Evolutionary conservation across 2,888 invertebrate genomes (phyloP).

Genomic region (Brenthis hecate): DNA sequence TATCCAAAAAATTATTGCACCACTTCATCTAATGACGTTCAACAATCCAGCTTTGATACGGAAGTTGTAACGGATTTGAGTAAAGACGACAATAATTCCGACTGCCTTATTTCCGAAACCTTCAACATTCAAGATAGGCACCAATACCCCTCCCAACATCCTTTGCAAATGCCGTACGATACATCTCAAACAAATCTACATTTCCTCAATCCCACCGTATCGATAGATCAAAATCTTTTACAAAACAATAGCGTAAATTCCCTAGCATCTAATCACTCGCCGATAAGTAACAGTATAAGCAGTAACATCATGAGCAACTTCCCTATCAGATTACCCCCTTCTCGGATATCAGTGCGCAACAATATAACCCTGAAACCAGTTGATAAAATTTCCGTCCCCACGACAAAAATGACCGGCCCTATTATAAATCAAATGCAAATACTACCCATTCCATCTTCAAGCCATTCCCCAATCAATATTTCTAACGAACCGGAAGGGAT

Average conservation of each 20-base stretch:
- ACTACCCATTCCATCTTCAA: slow-evolving; percentile 68
- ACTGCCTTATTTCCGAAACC: slow-evolving; percentile 68
- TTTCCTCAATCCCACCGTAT: slow-evolving; percentile 62
- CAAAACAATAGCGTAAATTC: slow-evolving; percentile 61
- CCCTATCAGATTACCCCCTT: slow-evolving; percentile 63
- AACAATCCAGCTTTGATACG: slow-evolving; percentile 52
- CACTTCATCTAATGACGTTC: slow-evolving; percentile 50
- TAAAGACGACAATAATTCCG: slow-evolving; percentile 71
- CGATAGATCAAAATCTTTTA: slow-evolving; percentile 63
- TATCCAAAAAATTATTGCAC: slow-evolving; percentile 64
- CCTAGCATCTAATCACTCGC: slow-evolving; percentile 59
- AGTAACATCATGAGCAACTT: slow-evolving; percentile 75
- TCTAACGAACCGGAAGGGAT: slow-evolving; percentile 59
- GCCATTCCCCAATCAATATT: slow-evolving; percentile 68
- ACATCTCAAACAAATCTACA: slow-evolving; percentile 61
- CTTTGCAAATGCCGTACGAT: slow-evolving; percentile 61
- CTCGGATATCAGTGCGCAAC: slow-evolving; percentile 62
- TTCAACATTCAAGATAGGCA: slow-evolving; percentile 64
- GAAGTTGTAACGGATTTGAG: slow-evolving; percentile 65
- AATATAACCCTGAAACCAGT: slow-evolving; percentile 69
- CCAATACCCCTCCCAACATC: slow-evolving; percentile 58
- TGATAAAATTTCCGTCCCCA: slow-evolving; percentile 66
- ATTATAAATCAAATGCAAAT: slow-evolving; percentile 74
- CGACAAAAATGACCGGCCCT: slow-evolving; percentile 67
- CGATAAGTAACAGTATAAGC: slow-evolving; percentile 55